These are phyloP conservation scores for Arge pagana DNA, from an alignment of 2,888 invertebrate species.

Conservation along the genomic window DNA sequence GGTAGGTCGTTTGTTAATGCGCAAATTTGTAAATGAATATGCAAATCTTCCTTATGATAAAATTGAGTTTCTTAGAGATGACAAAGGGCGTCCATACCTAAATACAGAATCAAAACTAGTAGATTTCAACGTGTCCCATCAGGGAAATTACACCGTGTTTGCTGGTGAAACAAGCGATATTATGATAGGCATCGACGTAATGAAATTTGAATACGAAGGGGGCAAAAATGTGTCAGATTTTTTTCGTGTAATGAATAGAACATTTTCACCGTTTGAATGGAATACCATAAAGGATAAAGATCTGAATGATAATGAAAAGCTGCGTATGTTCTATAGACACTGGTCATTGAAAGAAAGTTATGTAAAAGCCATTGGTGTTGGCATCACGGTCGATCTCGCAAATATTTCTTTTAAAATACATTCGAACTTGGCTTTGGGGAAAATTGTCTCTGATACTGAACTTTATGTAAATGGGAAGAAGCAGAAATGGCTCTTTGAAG, in stretches of 20 bases:
- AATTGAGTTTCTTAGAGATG: slow-evolving; percentile 70
- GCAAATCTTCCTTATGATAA: slow-evolving; percentile 69
- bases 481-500: slow-evolving; percentile 80
- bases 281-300: slow-evolving; percentile 65
- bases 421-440: slow-evolving; percentile 40
- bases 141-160: slow-evolving; percentile 83
- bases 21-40: slow-evolving; percentile 74
- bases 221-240: slow-evolving; percentile 77
- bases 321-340: slow-evolving; percentile 81
- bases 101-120: slow-evolving; percentile 35
- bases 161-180: slow-evolving; percentile 66
- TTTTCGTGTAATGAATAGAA: slow-evolving; percentile 85
- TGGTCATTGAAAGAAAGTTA: slow-evolving; percentile 97
- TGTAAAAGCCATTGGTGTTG: slow-evolving; percentile 87
- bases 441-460: slow-evolving; percentile 68
- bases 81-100: slow-evolving; percentile 73
- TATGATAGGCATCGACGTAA: slow-evolving; percentile 82
- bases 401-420: slow-evolving; percentile 76
- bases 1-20: slow-evolving; percentile 82
- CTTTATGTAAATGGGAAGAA: slow-evolving; percentile 67
- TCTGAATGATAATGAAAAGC: slow-evolving; percentile 66
- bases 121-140: slow-evolving; percentile 90
- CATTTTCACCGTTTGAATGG: slow-evolving; percentile 86
- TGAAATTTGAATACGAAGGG: slow-evolving; percentile 80
- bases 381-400: slow-evolving; percentile 77